Conservation (phyloP, 2,797 vertebrate species). For the Takifugu ocellatus region DNA sequence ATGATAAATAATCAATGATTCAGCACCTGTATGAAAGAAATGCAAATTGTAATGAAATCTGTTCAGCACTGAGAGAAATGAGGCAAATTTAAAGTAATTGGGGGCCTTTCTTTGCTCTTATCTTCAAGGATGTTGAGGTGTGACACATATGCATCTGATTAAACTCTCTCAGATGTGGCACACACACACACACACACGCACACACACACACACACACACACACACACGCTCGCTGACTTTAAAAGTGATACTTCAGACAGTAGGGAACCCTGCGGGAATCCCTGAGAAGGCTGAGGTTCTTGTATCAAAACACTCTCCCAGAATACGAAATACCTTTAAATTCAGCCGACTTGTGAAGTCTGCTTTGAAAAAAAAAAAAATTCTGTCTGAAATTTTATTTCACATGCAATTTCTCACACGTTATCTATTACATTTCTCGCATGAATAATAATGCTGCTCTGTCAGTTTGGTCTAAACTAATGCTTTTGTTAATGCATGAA, state of each 20-base stretch:
- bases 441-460: too few species aligned
- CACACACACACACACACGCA: not conserved
- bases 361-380: not conserved
- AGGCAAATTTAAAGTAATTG: not conserved
- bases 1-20: slow-evolving; percentile 31
- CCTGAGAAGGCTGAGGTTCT: slow-evolving; percentile 24
- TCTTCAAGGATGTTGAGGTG: not conserved
- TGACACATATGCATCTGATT: slow-evolving; percentile 1
- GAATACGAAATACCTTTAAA: slow-evolving; percentile 36
- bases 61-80: not conserved
- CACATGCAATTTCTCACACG: not conserved
- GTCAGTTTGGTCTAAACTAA: too few species aligned
- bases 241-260: slow-evolving; percentile 26
- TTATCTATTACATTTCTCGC: too few species aligned
- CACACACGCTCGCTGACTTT: slow-evolving; percentile 19
- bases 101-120: not conserved
- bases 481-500: too few species aligned
- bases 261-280: slow-evolving; percentile 25
- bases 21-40: slow-evolving; percentile 22
- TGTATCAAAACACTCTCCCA: slow-evolving; percentile 32
- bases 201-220: not conserved
- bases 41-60: slow-evolving; percentile 1
- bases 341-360: slow-evolving; percentile 7
- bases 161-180: slow-evolving; percentile 1
- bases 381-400: too few species aligned